Conservation (phyloP, 37 sponge, comb jelly and placozoan genomes). For the Chondrilla cf. caribensis region DNA sequence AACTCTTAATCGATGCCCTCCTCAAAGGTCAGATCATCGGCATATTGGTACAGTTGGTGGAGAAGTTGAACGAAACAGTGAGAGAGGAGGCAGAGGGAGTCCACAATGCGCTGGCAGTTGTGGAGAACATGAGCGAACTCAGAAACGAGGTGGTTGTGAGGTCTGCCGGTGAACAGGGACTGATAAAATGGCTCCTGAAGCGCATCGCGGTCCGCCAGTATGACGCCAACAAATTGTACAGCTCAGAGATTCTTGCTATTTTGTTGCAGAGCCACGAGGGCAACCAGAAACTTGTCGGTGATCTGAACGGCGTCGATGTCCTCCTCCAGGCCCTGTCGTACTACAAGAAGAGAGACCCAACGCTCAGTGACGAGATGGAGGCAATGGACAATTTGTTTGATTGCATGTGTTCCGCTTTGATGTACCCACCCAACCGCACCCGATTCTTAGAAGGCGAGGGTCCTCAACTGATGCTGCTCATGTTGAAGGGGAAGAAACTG, state of each 20-base stretch:
- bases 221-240: conserved; percentile 95
- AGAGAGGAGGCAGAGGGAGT: conserved; percentile 90
- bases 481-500: conserved; percentile 91
- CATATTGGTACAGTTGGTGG: conserved; percentile 79
- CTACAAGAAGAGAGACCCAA: conserved; percentile 90
- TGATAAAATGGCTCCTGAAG: conserved; percentile 87
- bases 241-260: conserved; percentile 88
- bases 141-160: conserved; percentile 53
- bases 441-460: conserved; percentile 96
- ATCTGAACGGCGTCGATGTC: conserved; percentile 86
- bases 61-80: conserved; percentile 85
- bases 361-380: conserved; percentile 81
- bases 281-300: conserved; percentile 83
- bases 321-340: conserved; percentile 91
- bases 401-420: conserved; percentile 87
- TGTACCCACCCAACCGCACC: conserved; percentile 80
- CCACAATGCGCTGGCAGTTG: conserved; percentile 87
- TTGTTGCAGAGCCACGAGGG: conserved; percentile 77
- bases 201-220: conserved; percentile 73
- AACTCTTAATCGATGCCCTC: conserved; percentile 70
- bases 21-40: conserved; percentile 77
- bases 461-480: conserved; percentile 95
- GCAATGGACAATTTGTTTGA: conserved; percentile 99
- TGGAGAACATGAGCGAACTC: conserved; percentile 94
- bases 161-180: conserved; percentile 85